Conservation (phyloP, 2,888 invertebrate species). For the Tupiocoris notatus region DNA sequence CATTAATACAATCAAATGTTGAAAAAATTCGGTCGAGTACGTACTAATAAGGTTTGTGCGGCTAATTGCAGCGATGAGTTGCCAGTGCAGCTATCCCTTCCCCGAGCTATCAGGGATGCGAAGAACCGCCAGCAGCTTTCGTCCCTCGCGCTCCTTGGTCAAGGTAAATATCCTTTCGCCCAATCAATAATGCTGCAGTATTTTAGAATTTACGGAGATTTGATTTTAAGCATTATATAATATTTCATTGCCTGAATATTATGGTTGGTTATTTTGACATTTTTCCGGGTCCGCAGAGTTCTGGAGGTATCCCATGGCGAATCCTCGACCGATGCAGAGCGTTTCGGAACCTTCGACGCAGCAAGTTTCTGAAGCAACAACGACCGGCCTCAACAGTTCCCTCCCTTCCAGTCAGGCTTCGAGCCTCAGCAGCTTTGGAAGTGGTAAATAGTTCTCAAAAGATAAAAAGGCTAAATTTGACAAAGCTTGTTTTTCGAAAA, state of each 20-base stretch:
- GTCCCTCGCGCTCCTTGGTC: constrained; percentile 84
- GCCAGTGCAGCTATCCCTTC: constrained; percentile 84
- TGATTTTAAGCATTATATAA: neutral
- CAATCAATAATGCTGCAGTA: neutral
- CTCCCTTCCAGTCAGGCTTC: constrained; percentile 59
- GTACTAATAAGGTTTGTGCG: neutral
- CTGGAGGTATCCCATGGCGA: constrained; percentile 70
- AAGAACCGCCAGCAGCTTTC: constrained; percentile 87
- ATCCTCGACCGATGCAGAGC: constrained; percentile 61
- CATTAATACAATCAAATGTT: neutral
- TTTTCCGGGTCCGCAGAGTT: constrained; percentile 50
- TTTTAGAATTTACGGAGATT: neutral
- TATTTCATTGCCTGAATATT: neutral
- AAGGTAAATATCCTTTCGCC: constrained; percentile 56
- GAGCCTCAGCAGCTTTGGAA: constrained; percentile 70
- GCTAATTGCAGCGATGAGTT: constrained; percentile 74
- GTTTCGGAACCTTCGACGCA: constrained; percentile 56
- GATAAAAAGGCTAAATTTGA: neutral
- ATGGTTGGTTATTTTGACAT: neutral
- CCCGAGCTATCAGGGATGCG: constrained; percentile 80
- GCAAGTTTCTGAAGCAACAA: constrained; percentile 53
- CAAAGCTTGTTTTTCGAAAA: neutral
- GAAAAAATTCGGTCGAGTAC: neutral
- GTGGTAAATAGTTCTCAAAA: constrained; percentile 55
- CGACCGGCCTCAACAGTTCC: constrained; percentile 53